Base-by-base conservation (phyloP, 1,140 invertebrate species). In the Drosophila arawakana region DNA sequence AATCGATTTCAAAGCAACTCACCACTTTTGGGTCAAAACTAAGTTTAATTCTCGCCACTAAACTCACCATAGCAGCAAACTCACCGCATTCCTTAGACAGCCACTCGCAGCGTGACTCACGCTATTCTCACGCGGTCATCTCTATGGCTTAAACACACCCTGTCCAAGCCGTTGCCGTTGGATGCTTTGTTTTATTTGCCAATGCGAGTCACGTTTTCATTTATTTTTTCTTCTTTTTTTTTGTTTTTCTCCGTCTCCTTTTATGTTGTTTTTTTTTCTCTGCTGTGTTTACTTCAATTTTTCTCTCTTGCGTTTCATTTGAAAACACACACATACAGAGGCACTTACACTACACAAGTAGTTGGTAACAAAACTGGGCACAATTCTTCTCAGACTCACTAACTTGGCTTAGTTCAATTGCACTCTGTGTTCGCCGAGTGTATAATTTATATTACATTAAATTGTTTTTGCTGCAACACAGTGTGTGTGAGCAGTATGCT, bases 381-480 rank as follows among this genome's bases (percentile, higher is more conserved):
- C 18, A 21, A 21, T 21, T 1, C 18, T 21, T 30, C 25, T 30
- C 6, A 30, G 25, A 43, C 65, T 65, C 37, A 6, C 21, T 55
- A 21, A 54, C 54, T 46, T 13, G 13, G 8, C 50, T 54, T 15
- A 37, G 15, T 59, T 57, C 52, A 15, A 41, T 50, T 57, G 9
- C 39, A 18, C 73, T 60, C 25, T 30, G 25, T 5, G 25, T 30
- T 30, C 25, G 70, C 34, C 49, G 54, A 60, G 76, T 77, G 73
- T 84, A 83, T 83, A 84, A 83, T 88, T 86, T 88, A 83, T 88
- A 88, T 82, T 88, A 88, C 79, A 86, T 86, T 85, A 81, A 81
- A 30, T 30, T 30, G 25, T 30, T 30, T 30, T 30, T 30, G 18
- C 61, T 39, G 47, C 47, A n/a, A 30, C 57, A 30, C 25, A 30